Base-by-base conservation (phyloP, 2,797 vertebrate species). In the Lagorchestes hirsutus region DNA sequence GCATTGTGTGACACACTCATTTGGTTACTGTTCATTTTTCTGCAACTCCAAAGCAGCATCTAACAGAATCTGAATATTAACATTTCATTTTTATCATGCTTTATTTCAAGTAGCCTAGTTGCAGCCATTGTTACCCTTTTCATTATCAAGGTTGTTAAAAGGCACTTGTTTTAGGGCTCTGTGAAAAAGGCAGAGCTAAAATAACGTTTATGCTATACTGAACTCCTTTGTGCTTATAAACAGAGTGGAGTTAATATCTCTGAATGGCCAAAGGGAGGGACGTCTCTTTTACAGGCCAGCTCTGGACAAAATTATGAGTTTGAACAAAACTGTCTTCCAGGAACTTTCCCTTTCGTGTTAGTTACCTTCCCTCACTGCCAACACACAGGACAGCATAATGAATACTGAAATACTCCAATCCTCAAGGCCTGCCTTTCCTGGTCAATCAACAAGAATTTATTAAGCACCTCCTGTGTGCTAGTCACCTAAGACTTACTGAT, bases 21-120 rank as follows among this genome's bases (percentile, higher is more conserved):
- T 97, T 98, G 97, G 97, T 97, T 98, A 96, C 13, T 93, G 92
- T 95, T 97, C 91, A 67, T 96, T 97, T 97, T 97, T 96, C 94
- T 97, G 92, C 90, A 97, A 91, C 58, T 96, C 90, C 96, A 95
- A 96, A 97, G 24, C 90, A 96, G 8, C n/a, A 91, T 96, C 92
- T 97, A 97, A 96, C 29, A 91, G 92, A 97, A 97, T 54, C 57
- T 91, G 59, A 82, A 95, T 95, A 97, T 97, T 97, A 98, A 98
- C 55, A 56, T 97, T 97, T 97, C 0, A 95, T 96, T 98, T 98
- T 98, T 96, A 95, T 93, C n/a, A 3, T 58, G 5, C 1, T 3
- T 95, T 96, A 91, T 40, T 97, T 98, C 90, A 95, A 95, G 52
- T 90, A 97, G 82, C 92, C 52, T 96, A 91, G 82, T 93, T 97